Evolutionary conservation across 2,888 invertebrate genomes (phyloP).

Genomic region (Hypomecis punctinalis): DNA sequence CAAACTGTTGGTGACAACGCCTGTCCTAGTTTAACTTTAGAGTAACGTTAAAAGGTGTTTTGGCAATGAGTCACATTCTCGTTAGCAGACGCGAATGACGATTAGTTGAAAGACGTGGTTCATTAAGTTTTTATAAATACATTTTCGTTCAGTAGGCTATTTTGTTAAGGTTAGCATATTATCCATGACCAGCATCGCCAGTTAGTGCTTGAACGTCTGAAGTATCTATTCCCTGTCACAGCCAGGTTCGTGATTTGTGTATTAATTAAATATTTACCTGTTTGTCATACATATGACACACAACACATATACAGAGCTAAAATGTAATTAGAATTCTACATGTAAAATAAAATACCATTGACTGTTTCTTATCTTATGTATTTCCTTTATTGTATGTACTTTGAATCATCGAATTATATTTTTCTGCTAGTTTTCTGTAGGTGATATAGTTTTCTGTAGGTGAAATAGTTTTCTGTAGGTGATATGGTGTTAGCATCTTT

Average conservation of each 20-base stretch:
- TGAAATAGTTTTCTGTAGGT: too few species aligned
- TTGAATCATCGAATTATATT: neutral
- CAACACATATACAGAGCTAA: neutral
- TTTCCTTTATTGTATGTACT: neutral
- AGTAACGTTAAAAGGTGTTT: slow-evolving; percentile 53
- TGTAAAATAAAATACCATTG: neutral
- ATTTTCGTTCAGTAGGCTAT: slow-evolving; percentile 12
- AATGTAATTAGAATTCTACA: neutral
- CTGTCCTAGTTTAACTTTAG: slow-evolving; percentile 66
- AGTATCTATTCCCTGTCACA: neutral
- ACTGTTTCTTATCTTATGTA: neutral
- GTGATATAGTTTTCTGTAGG: too few species aligned
- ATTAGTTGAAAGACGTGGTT: slow-evolving; percentile 54
- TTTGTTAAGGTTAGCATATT: neutral
- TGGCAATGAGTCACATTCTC: slow-evolving; percentile 66
- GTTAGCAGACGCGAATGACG: slow-evolving; percentile 58
- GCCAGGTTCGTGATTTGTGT: neutral
- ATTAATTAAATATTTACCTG: neutral
- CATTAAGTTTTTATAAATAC: slow-evolving; percentile 59
- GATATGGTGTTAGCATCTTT: too few species aligned
- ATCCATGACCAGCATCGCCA: neutral
- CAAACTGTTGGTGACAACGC: slow-evolving; percentile 60
- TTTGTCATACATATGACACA: neutral
- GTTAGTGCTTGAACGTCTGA: neutral
- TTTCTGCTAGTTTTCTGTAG: neutral